Conservation (phyloP, 2,797 vertebrate genomes). For the Melanogrammus aeglefinus region DNA sequence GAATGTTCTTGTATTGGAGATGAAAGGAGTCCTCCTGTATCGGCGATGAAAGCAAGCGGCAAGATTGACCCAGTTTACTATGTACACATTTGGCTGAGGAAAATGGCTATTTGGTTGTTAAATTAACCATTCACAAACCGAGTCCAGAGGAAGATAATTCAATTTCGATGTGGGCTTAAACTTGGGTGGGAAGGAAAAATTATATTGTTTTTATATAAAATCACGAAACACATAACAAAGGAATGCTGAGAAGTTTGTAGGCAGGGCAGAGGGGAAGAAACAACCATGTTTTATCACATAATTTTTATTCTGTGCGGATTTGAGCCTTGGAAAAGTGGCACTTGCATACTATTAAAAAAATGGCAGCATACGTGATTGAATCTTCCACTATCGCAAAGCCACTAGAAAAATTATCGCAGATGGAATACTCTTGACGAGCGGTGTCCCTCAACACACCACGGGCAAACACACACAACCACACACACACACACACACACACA, state of each 20-base stretch:
- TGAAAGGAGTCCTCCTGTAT: not conserved
- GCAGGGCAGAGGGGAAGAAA: conserved; percentile 13
- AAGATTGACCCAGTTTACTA: not conserved
- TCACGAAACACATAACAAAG: not conserved
- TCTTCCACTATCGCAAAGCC: conserved; percentile 26
- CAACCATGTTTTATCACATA: not conserved
- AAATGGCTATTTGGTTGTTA: conserved; percentile 1
- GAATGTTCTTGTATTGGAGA: not conserved
- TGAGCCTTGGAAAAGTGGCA: conserved; percentile 39
- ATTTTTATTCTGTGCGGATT: conserved; percentile 22
- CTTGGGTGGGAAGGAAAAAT: not conserved
- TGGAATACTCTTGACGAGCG: conserved; percentile 27
- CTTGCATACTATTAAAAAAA: conserved; percentile 24
- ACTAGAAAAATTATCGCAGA: conserved; percentile 20
- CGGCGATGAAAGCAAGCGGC: not conserved
- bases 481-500: not conserved
- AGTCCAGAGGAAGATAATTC: not conserved
- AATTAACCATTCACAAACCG: not conserved
- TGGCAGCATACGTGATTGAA: conserved; percentile 22
- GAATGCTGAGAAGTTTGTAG: conserved; percentile 19
- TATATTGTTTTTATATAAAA: not conserved
- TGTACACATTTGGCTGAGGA: not conserved
- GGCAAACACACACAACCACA: not conserved
- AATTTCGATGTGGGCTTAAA: not conserved
- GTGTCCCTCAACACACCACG: conserved; percentile 22